Conservation (phyloP, 1,140 invertebrate genomes). For the Penaeus japonicus region DNA sequence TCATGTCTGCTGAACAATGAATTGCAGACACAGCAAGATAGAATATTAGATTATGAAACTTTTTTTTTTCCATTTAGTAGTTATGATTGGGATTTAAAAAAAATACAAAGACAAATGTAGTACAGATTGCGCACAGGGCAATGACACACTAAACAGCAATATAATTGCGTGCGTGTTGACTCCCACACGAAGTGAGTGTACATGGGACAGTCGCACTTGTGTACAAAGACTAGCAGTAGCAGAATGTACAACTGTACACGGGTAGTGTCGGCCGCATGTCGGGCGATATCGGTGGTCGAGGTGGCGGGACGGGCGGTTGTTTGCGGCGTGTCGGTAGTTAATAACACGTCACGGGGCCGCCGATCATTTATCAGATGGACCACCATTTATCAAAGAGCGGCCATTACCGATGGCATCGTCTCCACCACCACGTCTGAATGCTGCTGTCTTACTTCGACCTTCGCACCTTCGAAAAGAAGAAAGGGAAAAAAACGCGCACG, state of each 20-base stretch:
- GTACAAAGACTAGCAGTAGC: no score
- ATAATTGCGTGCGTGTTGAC: no score
- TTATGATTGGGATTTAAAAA: not conserved
- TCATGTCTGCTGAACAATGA: no score
- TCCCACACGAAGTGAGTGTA: no score
- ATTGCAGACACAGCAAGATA: not conserved
- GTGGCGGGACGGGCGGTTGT: conserved; percentile 29
- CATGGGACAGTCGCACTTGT: no score
- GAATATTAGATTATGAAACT: not conserved
- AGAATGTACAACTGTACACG: no score
- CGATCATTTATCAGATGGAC: conserved; percentile 54
- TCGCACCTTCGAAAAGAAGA: not conserved
- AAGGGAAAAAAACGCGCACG: no score
- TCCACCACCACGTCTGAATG: conserved; percentile 35
- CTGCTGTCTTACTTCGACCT: conserved; percentile 32
- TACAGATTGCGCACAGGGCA: not conserved
- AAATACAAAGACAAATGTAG: no score
- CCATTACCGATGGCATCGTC: conserved; percentile 50
- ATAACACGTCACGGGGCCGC: conserved; percentile 53
- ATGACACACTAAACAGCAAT: no score
- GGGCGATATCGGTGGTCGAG: not conserved
- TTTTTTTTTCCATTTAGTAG: not conserved
- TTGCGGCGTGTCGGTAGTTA: conserved; percentile 56
- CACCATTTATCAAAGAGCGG: conserved; percentile 47
- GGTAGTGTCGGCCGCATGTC: no score